Evolutionary conservation across 2,888 invertebrate genomes (phyloP), one percentile per base, ranked within the genome.

Genomic region (Scaptomyza polygonia): DNA sequence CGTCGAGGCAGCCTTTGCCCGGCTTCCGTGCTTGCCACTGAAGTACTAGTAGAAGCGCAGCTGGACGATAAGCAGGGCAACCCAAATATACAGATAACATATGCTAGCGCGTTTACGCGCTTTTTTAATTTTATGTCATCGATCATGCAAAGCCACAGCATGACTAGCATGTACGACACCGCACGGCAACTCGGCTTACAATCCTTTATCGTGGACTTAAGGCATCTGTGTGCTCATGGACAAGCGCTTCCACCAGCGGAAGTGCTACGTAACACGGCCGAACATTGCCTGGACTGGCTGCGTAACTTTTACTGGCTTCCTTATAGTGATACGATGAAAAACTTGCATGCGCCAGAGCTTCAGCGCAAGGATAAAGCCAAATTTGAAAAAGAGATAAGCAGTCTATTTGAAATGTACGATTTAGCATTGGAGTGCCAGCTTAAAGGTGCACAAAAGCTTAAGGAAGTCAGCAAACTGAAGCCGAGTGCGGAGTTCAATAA

Each of bases 121-220:
- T 92, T 92, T 55, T 89, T 90, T 27, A 92, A 92, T 66, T 92
- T 90, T 27, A 92, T 92, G 92, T 91, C 91, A 0, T 92, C 92
- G 1, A 91, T 90, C 7, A 90, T 90, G 77, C 91, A 91, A 53
- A 75, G 77, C 2, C 77, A 88, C 42, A 86, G 80, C 62, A 87
- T 86, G 87, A 82, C 77, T 25, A 89, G 90, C 39, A 92, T 92
- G 91, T 92, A 92, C 44, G 88, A 83, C 0, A 91, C 90, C 0
- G 92, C 92, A 0, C 79, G 77, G 5, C 70, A 90, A 51, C 71
- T 92, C 6, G 91, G 91, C 0, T 59, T 92, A n/a, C 86, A 89
- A 8, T 89, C 91, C 2, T 92, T 92, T 66, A 88, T 92, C 0
- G 91, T 92, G 0, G 92, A 92, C 62, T 67, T 92, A 11, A 71